A percentile compares a stretch with the other conserved stretches of the same genome.
These are phyloP conservation scores for Pachyuromys duprasi DNA, from an alignment of 2,797 vertebrate genomes.

Conservation along the genomic window DNA sequence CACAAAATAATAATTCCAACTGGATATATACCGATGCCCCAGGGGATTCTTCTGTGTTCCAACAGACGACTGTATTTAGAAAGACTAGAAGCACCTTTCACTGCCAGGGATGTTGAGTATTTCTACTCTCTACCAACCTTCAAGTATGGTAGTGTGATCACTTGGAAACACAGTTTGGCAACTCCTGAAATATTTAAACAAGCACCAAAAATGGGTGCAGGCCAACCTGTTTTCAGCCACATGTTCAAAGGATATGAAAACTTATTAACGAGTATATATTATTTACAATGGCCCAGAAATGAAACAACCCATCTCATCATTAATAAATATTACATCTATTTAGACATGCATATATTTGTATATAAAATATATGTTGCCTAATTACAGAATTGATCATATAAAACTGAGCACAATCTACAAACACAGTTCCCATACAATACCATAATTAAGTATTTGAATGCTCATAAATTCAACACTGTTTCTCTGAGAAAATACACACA, in stretches of 20 bases:
- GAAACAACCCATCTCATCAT: background rate
- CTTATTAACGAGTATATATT: background rate
- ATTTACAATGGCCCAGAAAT: background rate
- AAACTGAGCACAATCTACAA: background rate
- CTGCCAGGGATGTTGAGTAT: background rate
- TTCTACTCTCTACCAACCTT: background rate
- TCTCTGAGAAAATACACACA: background rate
- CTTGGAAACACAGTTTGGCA: background rate
- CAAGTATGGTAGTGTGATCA: background rate
- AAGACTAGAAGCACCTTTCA: background rate
- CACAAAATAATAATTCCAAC: background rate
- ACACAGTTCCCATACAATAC: background rate
- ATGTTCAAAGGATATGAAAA: background rate
- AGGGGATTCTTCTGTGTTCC: no score
- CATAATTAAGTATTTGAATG: background rate
- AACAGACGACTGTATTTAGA: accelerated
- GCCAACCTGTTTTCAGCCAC: background rate
- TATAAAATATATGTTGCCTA: background rate
- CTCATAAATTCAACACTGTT: background rate
- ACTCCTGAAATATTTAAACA: background rate
- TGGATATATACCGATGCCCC: background rate
- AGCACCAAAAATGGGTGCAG: background rate
- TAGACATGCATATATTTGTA: background rate
- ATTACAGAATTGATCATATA: background rate
- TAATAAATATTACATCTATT: background rate